Conservation (phyloP, 2,888 invertebrate genomes). For the Kryphioiulus occultus region DNA sequence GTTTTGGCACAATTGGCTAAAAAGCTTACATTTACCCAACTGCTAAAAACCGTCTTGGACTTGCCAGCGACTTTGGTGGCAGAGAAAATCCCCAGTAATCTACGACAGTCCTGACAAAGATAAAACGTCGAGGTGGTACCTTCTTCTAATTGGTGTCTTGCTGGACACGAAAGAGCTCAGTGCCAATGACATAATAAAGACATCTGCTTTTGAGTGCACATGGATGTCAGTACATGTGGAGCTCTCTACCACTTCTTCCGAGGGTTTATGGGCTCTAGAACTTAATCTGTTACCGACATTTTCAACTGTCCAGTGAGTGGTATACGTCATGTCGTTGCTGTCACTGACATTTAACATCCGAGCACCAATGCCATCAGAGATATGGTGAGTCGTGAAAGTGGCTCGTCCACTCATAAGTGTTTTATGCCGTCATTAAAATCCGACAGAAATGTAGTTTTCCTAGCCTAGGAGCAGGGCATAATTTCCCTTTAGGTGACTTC, state of each 20-base stretch:
- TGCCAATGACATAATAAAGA: slow-evolving; percentile 16
- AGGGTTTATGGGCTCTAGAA: not conserved
- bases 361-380: not conserved
- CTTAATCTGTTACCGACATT: slow-evolving; percentile 11
- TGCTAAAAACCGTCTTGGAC: not conserved
- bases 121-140: not conserved
- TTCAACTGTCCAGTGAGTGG: slow-evolving; percentile 25
- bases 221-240: not conserved
- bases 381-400: not conserved
- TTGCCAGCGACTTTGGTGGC: not conserved
- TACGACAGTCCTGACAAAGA: not conserved
- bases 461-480: not conserved
- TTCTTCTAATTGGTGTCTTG: not conserved
- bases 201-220: not conserved
- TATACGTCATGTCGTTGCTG: not conserved
- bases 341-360: slow-evolving; percentile 3
- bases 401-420: not conserved
- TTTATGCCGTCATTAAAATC: slow-evolving; percentile 5
- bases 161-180: not conserved
- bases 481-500: not conserved
- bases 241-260: not conserved
- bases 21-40: not conserved
- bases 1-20: not conserved
- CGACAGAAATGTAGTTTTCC: not conserved
- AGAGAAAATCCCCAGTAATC: not conserved